Conservation (phyloP, 1,140 invertebrate species). For the Doryteuthis pealeii region DNA sequence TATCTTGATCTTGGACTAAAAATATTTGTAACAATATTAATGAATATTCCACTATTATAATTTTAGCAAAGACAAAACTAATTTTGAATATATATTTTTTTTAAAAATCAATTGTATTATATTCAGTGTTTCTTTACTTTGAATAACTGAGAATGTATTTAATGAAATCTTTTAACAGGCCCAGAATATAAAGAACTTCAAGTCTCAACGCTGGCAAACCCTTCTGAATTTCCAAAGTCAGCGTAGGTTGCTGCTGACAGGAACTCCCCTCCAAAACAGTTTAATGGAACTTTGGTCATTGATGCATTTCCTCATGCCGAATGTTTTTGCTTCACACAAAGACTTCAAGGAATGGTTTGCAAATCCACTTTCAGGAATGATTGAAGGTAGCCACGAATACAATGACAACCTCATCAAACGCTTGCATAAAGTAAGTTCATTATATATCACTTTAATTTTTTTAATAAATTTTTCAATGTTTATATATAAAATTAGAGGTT, state of each 20-base stretch:
- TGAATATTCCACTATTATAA: too few species aligned
- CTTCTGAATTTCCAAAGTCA: conserved; percentile 95
- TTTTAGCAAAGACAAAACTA: too few species aligned
- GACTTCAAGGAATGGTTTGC: conserved; percentile 99
- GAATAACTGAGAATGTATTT: too few species aligned
- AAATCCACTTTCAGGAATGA: conserved; percentile 97
- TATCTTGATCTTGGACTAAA: too few species aligned
- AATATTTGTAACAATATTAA: too few species aligned
- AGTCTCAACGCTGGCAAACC: conserved; percentile 98
- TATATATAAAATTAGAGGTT: background rate
- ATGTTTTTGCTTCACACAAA: conserved; percentile 96
- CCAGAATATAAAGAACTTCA: conserved; percentile 99
- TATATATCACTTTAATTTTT: background rate
- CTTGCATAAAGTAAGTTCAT: conserved; percentile 83
- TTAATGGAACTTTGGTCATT: conserved; percentile 99
- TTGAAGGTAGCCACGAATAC: conserved; percentile 93
- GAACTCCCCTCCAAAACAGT: conserved; percentile 98
- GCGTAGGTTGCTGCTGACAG: conserved; percentile 90
- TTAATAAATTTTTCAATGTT: background rate
- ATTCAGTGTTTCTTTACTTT: too few species aligned
- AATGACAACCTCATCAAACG: conserved; percentile 92
- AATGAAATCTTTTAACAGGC: conserved; percentile 65
- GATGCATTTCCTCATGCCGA: conserved; percentile 99
- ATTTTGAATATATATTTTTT: too few species aligned
- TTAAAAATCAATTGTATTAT: too few species aligned